These are phyloP conservation scores for Poecilobothrus nobilitatus DNA, from an alignment of 2,888 invertebrate genomes.

Conservation along the genomic window DNA sequence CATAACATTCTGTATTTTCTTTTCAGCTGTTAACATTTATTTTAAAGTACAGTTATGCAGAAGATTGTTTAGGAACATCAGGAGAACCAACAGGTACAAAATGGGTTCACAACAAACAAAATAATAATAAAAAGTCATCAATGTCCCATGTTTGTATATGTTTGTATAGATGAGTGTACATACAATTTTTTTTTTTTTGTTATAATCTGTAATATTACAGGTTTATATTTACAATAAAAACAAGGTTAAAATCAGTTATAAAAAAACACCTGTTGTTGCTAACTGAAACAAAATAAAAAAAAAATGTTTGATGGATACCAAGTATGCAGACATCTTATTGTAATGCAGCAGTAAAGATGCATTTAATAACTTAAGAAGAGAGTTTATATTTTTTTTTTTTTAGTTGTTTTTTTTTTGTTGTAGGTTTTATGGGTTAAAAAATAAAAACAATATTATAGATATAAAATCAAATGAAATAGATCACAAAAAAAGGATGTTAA, in stretches of 20 bases:
- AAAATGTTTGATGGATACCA: too few relatives aligned
- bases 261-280: not conserved
- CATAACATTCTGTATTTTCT: too few relatives aligned
- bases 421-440: too few relatives aligned
- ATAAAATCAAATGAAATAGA: too few relatives aligned
- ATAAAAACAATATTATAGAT: too few relatives aligned
- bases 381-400: not conserved
- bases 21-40: too few relatives aligned
- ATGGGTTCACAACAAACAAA: not conserved
- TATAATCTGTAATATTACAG: not conserved
- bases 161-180: not conserved
- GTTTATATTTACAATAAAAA: not conserved
- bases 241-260: slow-evolving; percentile 3
- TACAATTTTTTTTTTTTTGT: too few relatives aligned
- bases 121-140: not conserved
- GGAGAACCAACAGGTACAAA: not conserved
- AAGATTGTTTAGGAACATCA: too few relatives aligned
- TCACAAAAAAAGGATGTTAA: too few relatives aligned
- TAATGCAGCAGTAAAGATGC: not conserved
- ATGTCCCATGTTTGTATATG: not conserved
- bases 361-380: not conserved
- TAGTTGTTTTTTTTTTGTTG: not conserved
- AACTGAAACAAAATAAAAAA: not conserved
- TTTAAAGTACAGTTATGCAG: not conserved
- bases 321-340: not conserved